Conservation (phyloP, 2,888 invertebrate genomes). For the Tetragonula carbonaria region DNA sequence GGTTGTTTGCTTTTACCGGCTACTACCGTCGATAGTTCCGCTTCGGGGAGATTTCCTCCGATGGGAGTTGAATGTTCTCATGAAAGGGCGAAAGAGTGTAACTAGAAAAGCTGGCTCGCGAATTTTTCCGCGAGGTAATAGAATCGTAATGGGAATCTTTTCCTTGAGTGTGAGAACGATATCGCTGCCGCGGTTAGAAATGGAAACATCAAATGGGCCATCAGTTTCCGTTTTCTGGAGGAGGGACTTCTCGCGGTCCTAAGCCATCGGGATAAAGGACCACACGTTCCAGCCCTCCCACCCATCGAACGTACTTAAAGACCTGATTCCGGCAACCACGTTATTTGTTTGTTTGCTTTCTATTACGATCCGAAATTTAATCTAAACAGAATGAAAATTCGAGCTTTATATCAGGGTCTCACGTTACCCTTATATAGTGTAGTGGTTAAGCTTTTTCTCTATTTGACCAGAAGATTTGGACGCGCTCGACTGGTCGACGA, state of each 20-base stretch:
- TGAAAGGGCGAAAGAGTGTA: conserved; percentile 17
- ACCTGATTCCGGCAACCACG: not conserved
- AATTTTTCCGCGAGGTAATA: conserved; percentile 45
- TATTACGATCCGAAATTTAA: conserved; percentile 15
- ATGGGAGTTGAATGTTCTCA: conserved; percentile 29
- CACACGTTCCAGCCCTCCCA: not conserved
- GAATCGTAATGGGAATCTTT: conserved; percentile 29
- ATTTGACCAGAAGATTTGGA: not conserved
- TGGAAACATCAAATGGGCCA: conserved; percentile 26
- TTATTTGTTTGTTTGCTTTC: conserved; percentile 22
- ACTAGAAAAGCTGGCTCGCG: conserved; percentile 8
- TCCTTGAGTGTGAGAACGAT: conserved; percentile 11
- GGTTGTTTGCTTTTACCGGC: conserved; percentile 55
- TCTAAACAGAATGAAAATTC: conserved; percentile 14
- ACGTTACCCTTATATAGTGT: not conserved
- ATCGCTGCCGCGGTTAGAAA: conserved; percentile 27
- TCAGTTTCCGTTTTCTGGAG: conserved; percentile 11
- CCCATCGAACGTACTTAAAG: not conserved
- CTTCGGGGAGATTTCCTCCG: conserved; percentile 24
- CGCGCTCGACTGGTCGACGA: not conserved
- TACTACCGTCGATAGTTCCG: conserved; percentile 28
- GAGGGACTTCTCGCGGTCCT: not conserved
- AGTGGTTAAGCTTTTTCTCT: not conserved
- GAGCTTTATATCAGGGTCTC: not conserved
- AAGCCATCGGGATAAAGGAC: not conserved